Evolutionary conservation across 1,140 invertebrate species (phyloP), one percentile per base, ranked within the genome.

Genomic region (Mercenaria mercenaria): DNA sequence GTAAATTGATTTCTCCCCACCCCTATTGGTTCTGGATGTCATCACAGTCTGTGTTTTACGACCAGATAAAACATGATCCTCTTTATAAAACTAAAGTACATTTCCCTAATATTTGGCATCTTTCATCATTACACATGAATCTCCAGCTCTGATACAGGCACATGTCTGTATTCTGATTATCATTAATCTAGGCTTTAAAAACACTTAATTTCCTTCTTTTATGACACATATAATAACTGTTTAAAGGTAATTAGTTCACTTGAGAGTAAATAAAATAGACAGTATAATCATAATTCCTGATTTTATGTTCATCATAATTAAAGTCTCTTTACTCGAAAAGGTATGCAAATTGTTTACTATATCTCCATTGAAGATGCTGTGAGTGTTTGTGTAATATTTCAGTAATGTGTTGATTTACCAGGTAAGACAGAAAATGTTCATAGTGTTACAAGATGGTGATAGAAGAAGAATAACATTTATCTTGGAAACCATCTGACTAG

Each of bases 381-480:
- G 74, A 77, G 43, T 77, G 34, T 77, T 77, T 77, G 29, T 47
- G 41, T 77, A 77, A 47, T 77, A 32, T 77, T 47, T 50, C 6
- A 39, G 34, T 20, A 72, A 39, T 72, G 32, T 72, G 67, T 72
- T 72, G 67, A 72, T 72, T 72, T 72, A 39, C 67, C 67, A 39
- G 67, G 67, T 72, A 47, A 52, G 47, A 79, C n/a, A 23, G 47
- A 79, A 50, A 76, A 56, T 59, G 47, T 56, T 79, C 26, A 34
- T 56, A 26, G 32, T 52, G 47, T 79, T 79, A 79, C 76, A 79
- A 26, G 76, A 52, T 34, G 29, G 32, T 56, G 47, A 56, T 79
- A 52, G 47, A 52, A n/a, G 76, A 34, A 34, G 50, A 79, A 52
- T 79, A 79, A 79, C 76, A 79, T 79, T 79, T 79, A 52, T 52